Percentiles rank a stretch among this genome's conserved stretches.
These are phyloP conservation scores for Archivesica marissinica DNA, from an alignment of 1,140 invertebrate species.

Conservation along the genomic window DNA sequence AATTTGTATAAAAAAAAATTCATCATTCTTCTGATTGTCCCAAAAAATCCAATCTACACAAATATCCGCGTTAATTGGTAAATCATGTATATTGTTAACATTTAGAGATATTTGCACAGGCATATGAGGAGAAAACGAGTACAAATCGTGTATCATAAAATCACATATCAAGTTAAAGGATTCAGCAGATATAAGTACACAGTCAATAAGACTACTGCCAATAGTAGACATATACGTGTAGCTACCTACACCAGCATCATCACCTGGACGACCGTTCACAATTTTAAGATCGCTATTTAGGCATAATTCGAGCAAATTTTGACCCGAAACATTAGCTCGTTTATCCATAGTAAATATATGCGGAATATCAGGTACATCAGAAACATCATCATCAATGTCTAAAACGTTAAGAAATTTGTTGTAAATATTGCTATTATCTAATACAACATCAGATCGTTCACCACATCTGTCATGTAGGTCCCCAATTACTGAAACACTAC, in stretches of 20 bases:
- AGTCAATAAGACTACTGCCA: constrained; percentile 27
- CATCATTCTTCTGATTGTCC: neutral
- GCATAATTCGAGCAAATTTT: neutral
- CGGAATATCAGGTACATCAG: neutral
- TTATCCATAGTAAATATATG: constrained; percentile 8
- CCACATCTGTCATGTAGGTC: constrained; percentile 8
- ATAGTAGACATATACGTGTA: neutral
- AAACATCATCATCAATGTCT: neutral
- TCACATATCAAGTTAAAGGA: neutral
- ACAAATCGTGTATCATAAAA: constrained; percentile 15
- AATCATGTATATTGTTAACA: no score
- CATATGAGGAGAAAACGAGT: neutral
- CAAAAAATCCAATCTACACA: neutral
- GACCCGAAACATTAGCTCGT: neutral
- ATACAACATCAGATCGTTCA: neutral
- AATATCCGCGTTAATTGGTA: neutral
- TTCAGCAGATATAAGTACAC: neutral
- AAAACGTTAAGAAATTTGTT: neutral
- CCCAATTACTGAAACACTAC: neutral
- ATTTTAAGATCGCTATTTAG: neutral
- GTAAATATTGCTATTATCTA: neutral
- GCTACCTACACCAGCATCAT: neutral
- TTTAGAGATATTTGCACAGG: neutral
- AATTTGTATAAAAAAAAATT: no score
- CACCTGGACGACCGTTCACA: constrained; percentile 8